Evolutionary conservation across 2,113 vertebrate genomes (phyloP).

Genomic region (Notarius quadriscutis): DNA sequence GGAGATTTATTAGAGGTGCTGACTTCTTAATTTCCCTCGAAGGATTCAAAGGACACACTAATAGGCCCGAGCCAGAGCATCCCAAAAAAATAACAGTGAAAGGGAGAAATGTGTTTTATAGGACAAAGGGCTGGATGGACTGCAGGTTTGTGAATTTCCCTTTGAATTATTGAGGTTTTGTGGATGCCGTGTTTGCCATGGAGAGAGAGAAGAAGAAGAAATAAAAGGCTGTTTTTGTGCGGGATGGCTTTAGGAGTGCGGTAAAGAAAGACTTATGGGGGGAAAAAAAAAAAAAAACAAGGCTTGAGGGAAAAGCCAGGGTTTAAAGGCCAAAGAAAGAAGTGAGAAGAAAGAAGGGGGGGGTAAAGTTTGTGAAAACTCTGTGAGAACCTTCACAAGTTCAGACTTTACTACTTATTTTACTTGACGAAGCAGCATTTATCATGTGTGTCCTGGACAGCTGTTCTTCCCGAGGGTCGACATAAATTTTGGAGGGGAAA

Average conservation of each 20-base stretch:
- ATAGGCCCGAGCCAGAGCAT: constrained; percentile 24
- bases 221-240: neutral
- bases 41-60: neutral
- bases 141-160: neutral
- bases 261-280: constrained; percentile 45
- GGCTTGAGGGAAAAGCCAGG: constrained; percentile 30
- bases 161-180: constrained; percentile 33
- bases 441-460: neutral
- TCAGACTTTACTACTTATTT: neutral
- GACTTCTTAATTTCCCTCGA: neutral
- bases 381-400: neutral
- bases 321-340: constrained; percentile 32
- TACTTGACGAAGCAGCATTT: neutral
- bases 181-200: neutral
- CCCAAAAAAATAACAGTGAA: constrained; percentile 20
- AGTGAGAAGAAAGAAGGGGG: neutral
- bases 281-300: constrained; percentile 23
- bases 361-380: neutral
- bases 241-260: constrained; percentile 23
- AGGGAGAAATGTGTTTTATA: neutral
- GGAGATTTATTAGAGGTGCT: constrained; percentile 11
- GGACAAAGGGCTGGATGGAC: neutral
- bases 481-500: neutral
- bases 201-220: constrained; percentile 20
- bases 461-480: neutral